Conservation (phyloP, 2,888 invertebrate species). For the Amiota minor region DNA sequence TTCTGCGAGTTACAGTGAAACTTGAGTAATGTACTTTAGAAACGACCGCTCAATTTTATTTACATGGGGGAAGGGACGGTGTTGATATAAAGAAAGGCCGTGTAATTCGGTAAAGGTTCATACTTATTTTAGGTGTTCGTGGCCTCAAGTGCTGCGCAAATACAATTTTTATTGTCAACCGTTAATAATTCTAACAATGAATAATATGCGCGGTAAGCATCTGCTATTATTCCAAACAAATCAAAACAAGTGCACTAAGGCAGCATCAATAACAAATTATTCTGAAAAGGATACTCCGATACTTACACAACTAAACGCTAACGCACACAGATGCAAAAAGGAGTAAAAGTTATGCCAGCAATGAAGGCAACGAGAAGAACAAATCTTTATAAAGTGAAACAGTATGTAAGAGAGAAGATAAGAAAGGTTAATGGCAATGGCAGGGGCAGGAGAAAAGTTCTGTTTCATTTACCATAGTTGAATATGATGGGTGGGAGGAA, state of each 20-base stretch:
- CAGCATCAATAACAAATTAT: constrained; percentile 9
- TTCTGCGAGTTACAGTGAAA: too few species aligned
- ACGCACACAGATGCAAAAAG: neutral
- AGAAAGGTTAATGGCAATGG: constrained; percentile 18
- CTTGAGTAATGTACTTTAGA: neutral
- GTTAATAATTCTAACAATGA: constrained; percentile 71
- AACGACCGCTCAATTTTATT: neutral
- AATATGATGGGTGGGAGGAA: too few species aligned
- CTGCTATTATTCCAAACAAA: constrained; percentile 73
- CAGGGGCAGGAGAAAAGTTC: constrained; percentile 26
- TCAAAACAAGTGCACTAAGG: constrained; percentile 70
- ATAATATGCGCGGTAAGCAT: constrained; percentile 70
- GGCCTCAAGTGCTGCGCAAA: constrained; percentile 63
- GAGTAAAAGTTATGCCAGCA: constrained; percentile 31
- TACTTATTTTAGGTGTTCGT: neutral
- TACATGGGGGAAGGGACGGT: too few species aligned
- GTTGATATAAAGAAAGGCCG: too few species aligned
- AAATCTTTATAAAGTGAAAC: constrained; percentile 70
- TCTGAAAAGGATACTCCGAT: neutral
- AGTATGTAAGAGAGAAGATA: constrained; percentile 32
- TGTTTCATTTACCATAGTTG: too few species aligned
- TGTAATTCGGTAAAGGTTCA: too few species aligned
- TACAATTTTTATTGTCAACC: constrained; percentile 69
- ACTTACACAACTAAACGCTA: neutral
- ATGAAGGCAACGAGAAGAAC: constrained; percentile 45